Evolutionary conservation across 1,140 invertebrate genomes (phyloP).

Genomic region (Portunus trituberculatus): DNA sequence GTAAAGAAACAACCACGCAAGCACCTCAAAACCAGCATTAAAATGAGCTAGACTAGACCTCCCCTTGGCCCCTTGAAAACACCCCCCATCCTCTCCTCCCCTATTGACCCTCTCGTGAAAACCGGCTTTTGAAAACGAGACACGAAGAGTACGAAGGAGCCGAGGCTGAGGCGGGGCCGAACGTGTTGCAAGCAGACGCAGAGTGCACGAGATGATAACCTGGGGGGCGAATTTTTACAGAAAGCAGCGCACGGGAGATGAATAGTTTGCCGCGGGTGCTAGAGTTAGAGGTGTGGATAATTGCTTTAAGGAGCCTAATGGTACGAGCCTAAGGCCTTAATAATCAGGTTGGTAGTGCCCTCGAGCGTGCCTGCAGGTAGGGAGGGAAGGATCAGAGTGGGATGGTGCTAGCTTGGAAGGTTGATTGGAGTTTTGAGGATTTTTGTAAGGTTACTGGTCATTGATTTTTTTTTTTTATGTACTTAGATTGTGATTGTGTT

Average conservation of each 20-base stretch:
- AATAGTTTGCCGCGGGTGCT: neutral
- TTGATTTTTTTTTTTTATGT: no score
- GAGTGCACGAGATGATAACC: neutral
- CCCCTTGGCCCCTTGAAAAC: no score
- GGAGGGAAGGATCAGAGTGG: neutral
- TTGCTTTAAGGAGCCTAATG: neutral
- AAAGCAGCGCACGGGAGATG: neutral
- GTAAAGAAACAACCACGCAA: no score
- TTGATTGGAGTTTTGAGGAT: neutral
- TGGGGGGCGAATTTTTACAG: neutral
- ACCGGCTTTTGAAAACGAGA: no score
- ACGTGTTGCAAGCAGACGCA: no score
- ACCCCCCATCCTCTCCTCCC: no score
- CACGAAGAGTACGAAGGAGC: no score
- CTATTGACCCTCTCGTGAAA: no score
- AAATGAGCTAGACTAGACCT: no score
- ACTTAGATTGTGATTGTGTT: neutral
- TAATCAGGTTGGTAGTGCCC: neutral
- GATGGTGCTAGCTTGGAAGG: neutral
- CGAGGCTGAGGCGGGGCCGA: no score
- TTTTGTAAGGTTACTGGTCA: no score
- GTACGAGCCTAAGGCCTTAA: neutral
- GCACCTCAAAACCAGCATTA: no score
- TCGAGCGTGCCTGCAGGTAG: neutral
- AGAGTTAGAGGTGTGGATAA: neutral